A percentile compares a stretch with the other conserved stretches of the same genome.
phyloP scores from a whole-genome alignment of 2,797 vertebrate genomes.

The Potorous gilbertii region DNA sequence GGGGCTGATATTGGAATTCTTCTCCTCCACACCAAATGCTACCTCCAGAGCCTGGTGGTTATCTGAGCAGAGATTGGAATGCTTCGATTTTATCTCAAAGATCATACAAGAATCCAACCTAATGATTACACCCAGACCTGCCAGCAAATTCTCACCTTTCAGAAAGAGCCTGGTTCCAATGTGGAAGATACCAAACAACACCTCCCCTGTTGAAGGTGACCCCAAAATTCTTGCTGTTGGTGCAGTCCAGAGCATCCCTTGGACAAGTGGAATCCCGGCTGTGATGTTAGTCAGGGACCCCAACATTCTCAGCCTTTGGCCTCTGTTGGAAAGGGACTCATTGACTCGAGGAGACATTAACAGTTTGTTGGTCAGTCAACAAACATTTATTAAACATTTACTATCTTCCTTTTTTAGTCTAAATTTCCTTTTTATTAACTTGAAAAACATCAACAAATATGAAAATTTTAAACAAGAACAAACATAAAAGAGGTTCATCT shows the following conservation, averaged over 20 bases:
- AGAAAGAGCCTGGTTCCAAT: not conserved
- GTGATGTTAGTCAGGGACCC: not conserved
- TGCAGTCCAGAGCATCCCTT: not conserved
- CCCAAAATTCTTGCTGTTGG: not conserved
- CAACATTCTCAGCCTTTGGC: not conserved
- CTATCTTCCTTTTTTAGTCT: not conserved
- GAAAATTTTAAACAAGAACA: not conserved
- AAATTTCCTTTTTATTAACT: not conserved
- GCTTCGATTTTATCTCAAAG: constrained; percentile 69
- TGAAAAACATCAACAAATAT: not conserved
- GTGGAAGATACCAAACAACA: not conserved
- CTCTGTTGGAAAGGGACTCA: not conserved
- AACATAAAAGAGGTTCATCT: not conserved
- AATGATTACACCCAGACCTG: constrained; percentile 25
- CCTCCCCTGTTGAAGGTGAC: constrained; percentile 49
- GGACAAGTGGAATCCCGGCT: not conserved
- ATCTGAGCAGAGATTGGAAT: constrained; percentile 63
- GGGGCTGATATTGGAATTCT: constrained; percentile 47
- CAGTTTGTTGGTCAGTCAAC: not conserved
- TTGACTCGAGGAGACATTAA: not conserved
- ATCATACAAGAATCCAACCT: constrained; percentile 58
- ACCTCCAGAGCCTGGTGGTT: constrained; percentile 54
- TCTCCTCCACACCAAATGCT: constrained; percentile 49
- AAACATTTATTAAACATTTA: not conserved
- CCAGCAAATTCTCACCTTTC: not conserved